Conservation (phyloP, 2,113 vertebrate genomes). For the Amphiprion percula region DNA sequence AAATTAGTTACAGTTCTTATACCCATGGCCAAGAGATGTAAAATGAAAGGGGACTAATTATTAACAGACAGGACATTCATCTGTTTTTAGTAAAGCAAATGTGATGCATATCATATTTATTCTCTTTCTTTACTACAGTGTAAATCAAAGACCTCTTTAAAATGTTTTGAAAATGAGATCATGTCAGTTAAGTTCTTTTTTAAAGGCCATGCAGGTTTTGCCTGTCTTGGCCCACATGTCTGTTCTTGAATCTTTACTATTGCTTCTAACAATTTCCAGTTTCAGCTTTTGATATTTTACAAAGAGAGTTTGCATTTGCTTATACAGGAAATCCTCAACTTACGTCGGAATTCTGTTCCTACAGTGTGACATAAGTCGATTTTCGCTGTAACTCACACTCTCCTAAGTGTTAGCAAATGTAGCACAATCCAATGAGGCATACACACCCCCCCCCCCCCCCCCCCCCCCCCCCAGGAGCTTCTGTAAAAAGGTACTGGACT, state of each 20-base stretch:
- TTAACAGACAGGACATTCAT: background rate
- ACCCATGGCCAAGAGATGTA: background rate
- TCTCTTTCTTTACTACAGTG: background rate
- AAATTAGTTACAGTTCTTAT: background rate
- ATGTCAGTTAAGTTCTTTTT: background rate
- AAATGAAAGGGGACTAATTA: conserved; percentile 11
- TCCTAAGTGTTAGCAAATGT: too few species aligned
- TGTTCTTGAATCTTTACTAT: background rate
- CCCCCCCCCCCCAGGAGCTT: too few species aligned
- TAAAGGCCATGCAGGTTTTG: background rate
- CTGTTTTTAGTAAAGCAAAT: conserved; percentile 25
- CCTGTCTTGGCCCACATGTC: background rate
- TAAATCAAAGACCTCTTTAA: conserved; percentile 43
- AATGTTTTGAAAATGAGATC: background rate
- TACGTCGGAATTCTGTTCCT: too few species aligned
- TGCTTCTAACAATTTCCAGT: background rate
- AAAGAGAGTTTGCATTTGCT: too few species aligned
- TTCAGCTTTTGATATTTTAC: too few species aligned
- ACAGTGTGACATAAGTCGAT: too few species aligned
- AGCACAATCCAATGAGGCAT: too few species aligned
- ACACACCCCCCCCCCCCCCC: too few species aligned
- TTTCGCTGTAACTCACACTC: too few species aligned
- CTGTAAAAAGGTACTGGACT: too few species aligned
- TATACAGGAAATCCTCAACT: too few species aligned
- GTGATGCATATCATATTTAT: conserved; percentile 24